These are phyloP conservation scores for Lysiphlebus fabarum DNA, from an alignment of 1,140 invertebrate genomes.

Conservation along the genomic window DNA sequence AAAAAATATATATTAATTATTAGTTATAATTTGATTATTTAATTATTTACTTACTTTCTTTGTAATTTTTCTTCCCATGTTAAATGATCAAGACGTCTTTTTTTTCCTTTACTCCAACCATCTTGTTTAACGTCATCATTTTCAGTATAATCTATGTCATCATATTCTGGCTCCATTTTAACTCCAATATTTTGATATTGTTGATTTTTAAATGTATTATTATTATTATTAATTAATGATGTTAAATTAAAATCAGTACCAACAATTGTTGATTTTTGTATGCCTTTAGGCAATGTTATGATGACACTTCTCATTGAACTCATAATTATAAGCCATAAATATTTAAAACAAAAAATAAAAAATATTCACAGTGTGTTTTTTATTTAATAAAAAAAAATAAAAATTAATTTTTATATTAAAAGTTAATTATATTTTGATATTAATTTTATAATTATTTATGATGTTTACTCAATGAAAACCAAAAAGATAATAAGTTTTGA, in stretches of 20 bases:
- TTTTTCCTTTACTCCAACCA: conserved; percentile 55
- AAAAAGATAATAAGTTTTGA: conserved; percentile 13
- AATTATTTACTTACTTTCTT: conserved; percentile 67
- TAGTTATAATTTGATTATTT: background rate
- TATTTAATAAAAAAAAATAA: too few relatives aligned
- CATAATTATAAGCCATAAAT: conserved; percentile 39
- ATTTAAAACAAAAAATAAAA: background rate
- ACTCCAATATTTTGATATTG: too few relatives aligned
- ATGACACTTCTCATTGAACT: conserved; percentile 46
- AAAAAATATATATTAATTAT: background rate
- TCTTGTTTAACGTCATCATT: conserved; percentile 31
- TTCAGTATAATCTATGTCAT: conserved; percentile 27
- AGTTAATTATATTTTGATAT: too few relatives aligned
- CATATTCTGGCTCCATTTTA: conserved; percentile 21
- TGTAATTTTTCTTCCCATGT: conserved; percentile 80
- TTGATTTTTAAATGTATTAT: too few relatives aligned
- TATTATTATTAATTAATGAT: conserved; percentile 33
- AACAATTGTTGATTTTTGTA: conserved; percentile 30
- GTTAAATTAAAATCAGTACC: conserved; percentile 37
- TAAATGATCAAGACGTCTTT: conserved; percentile 72
- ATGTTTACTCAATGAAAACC: background rate
- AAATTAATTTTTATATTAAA: too few relatives aligned
- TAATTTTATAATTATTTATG: too few relatives aligned
- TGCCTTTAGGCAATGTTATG: conserved; percentile 47
- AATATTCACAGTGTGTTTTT: too few relatives aligned